Percentiles rank a stretch among this genome's conserved stretches.
phyloP scores from a whole-genome alignment of 1,140 invertebrate species.

The Drosophila oshimai region DNA sequence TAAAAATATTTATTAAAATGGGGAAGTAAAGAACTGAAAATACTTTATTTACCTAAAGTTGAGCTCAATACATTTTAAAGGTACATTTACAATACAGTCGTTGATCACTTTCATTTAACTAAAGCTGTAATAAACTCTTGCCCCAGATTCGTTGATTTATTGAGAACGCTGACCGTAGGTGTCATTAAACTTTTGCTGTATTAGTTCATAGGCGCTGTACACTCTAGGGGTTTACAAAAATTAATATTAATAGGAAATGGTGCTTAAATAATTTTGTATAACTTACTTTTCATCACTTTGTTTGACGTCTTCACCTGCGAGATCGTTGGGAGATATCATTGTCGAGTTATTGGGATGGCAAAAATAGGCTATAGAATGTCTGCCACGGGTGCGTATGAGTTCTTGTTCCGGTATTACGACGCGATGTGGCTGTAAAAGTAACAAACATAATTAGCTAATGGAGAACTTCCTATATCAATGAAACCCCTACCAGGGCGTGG shows the following conservation, averaged over 20 bases:
- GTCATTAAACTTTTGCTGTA: constrained; percentile 87
- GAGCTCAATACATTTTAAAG: no score
- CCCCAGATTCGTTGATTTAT: constrained; percentile 1
- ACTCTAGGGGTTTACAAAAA: constrained; percentile 75
- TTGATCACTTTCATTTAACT: not conserved
- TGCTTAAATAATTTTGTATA: not conserved
- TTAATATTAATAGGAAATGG: not conserved
- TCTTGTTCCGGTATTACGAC: constrained; percentile 87
- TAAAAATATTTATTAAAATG: no score
- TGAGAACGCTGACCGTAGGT: constrained; percentile 84
- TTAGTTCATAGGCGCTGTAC: constrained; percentile 87
- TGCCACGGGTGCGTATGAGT: constrained; percentile 84
- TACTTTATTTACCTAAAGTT: not conserved
- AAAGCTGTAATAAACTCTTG: not conserved
- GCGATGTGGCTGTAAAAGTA: constrained; percentile 85
- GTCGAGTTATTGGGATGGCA: constrained; percentile 87
- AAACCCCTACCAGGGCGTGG: constrained; percentile 86
- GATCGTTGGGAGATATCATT: constrained; percentile 84
- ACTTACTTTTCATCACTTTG: constrained; percentile 67
- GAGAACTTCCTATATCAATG: not conserved
- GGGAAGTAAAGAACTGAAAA: no score
- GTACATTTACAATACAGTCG: not conserved
- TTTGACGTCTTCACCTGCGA: constrained; percentile 64
- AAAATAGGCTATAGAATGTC: constrained; percentile 90
- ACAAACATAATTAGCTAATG: not conserved